Evolutionary conservation across 1,140 invertebrate genomes (phyloP).

Genomic region (Cyclargus thomasi): DNA sequence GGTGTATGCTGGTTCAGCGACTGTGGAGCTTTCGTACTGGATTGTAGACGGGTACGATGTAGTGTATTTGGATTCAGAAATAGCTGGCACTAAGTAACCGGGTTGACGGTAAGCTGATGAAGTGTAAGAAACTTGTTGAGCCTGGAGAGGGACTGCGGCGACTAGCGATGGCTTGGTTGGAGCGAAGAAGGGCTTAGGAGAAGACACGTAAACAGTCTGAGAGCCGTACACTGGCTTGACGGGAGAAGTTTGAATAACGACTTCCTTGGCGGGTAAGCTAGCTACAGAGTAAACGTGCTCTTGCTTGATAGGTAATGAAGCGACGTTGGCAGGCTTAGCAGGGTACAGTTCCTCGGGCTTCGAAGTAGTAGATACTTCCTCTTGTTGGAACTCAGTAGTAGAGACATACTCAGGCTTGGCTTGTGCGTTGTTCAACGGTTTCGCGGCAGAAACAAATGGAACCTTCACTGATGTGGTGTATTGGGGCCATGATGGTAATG

Average conservation of each 20-base stretch:
- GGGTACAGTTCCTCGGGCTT: neutral
- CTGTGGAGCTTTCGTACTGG: neutral
- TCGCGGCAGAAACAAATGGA: slow-evolving; percentile 5
- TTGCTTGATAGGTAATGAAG: neutral
- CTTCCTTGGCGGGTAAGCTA: neutral
- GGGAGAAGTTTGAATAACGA: neutral
- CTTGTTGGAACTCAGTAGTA: neutral
- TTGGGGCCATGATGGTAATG: neutral
- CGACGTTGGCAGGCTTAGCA: neutral
- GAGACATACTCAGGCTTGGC: neutral
- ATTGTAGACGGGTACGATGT: neutral
- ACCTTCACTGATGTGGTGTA: slow-evolving; percentile 4
- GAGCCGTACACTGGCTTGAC: neutral
- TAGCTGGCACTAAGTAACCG: neutral
- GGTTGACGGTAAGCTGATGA: neutral
- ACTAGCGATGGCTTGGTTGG: neutral
- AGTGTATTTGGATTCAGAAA: neutral
- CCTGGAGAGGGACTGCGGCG: neutral
- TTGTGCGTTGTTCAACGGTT: slow-evolving; percentile 1
- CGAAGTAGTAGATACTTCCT: neutral
- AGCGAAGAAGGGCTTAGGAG: neutral
- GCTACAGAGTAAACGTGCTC: neutral
- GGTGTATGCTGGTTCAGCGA: neutral
- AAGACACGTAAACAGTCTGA: neutral
- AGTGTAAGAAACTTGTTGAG: neutral